These are phyloP conservation scores for Xyrichtys novacula DNA, from an alignment of 2,797 vertebrate species.

Conservation along the genomic window DNA sequence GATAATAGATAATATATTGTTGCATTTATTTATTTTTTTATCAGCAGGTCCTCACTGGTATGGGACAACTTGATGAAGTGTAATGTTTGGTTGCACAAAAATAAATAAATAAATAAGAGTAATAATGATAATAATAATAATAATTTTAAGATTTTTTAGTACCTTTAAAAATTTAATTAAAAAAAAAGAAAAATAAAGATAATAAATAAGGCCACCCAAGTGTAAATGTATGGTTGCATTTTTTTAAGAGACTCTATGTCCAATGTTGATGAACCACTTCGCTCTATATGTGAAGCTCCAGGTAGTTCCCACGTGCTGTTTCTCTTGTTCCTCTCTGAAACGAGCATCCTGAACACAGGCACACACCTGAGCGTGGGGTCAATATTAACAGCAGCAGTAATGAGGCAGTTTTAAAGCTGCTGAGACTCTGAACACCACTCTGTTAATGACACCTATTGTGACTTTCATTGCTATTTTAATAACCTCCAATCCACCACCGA, in stretches of 20 bases:
- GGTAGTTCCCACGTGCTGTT: slow-evolving; percentile 6
- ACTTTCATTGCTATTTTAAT: slow-evolving; percentile 65
- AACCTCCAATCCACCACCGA: slow-evolving; percentile 16
- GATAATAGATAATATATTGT: no score
- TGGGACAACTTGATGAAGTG: no score
- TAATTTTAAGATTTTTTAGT: no score
- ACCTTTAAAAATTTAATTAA: no score
- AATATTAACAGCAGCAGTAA: slow-evolving; percentile 36
- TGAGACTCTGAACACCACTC: slow-evolving; percentile 30
- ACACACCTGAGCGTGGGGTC: slow-evolving; percentile 31
- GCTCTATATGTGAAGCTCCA: not conserved
- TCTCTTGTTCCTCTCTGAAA: slow-evolving; percentile 10
- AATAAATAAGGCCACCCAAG: not conserved
- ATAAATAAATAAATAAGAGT: no score
- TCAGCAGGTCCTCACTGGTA: no score
- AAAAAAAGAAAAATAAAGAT: not conserved
- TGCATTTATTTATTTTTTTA: no score
- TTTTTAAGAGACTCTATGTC: not conserved
- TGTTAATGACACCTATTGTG: slow-evolving; percentile 56
- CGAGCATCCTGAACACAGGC: slow-evolving; percentile 32
- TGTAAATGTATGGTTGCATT: not conserved
- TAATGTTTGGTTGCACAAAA: no score
- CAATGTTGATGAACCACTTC: not conserved
- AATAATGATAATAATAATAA: no score
- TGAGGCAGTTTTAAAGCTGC: slow-evolving; percentile 38